Evolutionary conservation across 2,113 vertebrate species (phyloP), one percentile per base, ranked within the genome.

Genomic region (Scartelaos histophorus): DNA sequence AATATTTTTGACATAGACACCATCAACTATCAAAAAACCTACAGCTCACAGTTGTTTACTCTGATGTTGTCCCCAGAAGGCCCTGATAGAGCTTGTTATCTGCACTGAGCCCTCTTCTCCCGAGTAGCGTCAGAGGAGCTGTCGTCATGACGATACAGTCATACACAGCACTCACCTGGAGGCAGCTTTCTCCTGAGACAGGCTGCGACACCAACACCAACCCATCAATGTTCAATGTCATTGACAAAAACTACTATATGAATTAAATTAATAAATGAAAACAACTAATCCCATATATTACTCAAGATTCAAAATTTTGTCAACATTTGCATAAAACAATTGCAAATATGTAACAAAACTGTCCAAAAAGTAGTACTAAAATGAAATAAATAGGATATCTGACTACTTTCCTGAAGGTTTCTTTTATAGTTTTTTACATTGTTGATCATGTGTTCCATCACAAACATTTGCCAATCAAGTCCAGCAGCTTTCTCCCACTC

Each of bases 121-220:
- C 0, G 74, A 7, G 75, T 66, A 69, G 70, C 1, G 70, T 70
- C 70, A 69, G 10, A 71, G 78, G 80, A 75, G 70, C 70, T 80
- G 85, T 82, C 84, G 89, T 82, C 89, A 90, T 91, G 87, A 87
- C 84, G 78, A 86, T 89, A 61, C 67, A 67, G 51, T 19, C 25
- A 57, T 85, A 66, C 82, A 90, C 87, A 90, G 56, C 80, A 85
- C 83, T 79, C 43, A 82, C 80, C 70, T 69, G 56, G 24, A 76
- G 71, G 73, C 79, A 61, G 60, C 21, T 49, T n/a, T 75, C 80
- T 85, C 79, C 29, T 21, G 68, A 73, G 85, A 74, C 47, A 43
- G 13, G 38, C 38, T 43, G 1, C 10, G 38, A 43, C 29, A 29
- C 7, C 38, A 43, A 47, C 69, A 17, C 25, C 29, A 35, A 34